A percentile compares a stretch with the other conserved stretches of the same genome.
Evolutionary conservation across 2,113 vertebrate species (phyloP).

Genomic region (Thunnus thynnus): DNA sequence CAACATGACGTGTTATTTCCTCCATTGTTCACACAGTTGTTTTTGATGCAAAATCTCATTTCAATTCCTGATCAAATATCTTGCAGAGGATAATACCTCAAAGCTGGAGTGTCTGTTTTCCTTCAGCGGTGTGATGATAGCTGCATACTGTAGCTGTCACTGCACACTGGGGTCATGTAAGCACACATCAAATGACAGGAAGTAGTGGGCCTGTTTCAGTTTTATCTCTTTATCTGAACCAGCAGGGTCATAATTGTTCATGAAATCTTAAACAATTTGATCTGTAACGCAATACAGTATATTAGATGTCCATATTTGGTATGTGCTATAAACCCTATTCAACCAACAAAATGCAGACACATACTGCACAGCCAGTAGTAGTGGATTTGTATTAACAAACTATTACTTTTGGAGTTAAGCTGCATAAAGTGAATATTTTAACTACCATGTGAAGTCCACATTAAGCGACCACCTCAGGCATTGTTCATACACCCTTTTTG

Average conservation of each 20-base stretch:
- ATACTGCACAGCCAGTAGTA: neutral
- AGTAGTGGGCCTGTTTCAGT: constrained; percentile 16
- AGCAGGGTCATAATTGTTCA: neutral
- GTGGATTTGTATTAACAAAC: no score
- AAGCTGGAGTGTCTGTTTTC: neutral
- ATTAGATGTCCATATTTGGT: neutral
- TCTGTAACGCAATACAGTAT: neutral
- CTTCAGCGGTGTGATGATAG: constrained; percentile 4
- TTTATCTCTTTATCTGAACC: neutral
- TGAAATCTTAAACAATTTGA: neutral
- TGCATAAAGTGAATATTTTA: no score
- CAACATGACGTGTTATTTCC: no score
- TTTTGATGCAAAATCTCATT: no score
- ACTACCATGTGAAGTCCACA: no score
- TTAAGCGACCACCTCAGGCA: no score
- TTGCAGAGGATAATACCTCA: neutral
- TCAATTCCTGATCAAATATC: no score
- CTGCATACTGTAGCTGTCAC: neutral
- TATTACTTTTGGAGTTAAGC: no score
- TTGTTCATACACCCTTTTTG: no score
- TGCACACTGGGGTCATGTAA: constrained; percentile 12
- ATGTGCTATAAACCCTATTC: neutral
- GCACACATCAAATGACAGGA: constrained; percentile 32
- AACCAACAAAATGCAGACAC: no score
- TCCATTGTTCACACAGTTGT: no score